Evolutionary conservation across 1,140 invertebrate species (phyloP), one percentile per base, ranked within the genome.

Genomic region (Andricus grossulariae): DNA sequence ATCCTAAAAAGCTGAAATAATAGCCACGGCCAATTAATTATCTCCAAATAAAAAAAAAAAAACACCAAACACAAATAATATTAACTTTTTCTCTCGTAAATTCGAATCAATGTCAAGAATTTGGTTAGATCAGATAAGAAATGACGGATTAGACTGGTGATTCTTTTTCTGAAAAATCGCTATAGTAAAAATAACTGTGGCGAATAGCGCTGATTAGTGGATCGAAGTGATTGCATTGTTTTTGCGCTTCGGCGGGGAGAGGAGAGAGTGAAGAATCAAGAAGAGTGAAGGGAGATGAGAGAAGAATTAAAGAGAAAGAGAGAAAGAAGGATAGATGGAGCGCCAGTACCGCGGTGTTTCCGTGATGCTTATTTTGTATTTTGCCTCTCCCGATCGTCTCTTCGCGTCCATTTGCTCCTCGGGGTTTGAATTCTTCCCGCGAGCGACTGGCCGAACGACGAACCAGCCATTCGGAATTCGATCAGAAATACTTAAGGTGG

Each of bases 401-500:
- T 25, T 39, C 51, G 21, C 15, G 72, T 73, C 16, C 45, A 60
- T 74, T 74, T 74, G 73, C 73, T 66, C 60, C 7, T 82, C 83
- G 84, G 78, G 82, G 85, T 77, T 88, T 86, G 86, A 88, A 88
- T 87, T 88, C 85, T 87, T 87, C 84, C 86, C 80, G 77, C 82
- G 82, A 80, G 83, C 83, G 81, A 84, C 82, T 78, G 83, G 80
- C 77, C 82, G 78, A 81, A 85, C 81, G 83, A 80, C 85, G 82
- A 86, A 86, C 82, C 85, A 82, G 77, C 82, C 85, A 85, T 85
- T 86, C 86, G 89, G 89, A 90, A 90, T 90, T 87, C 86, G 88
- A 90, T 90, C 87, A 90, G 88, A 90, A 90, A 90, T 90, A 90
- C 86, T 90, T 89, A 85, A 87, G 87, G 86, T 89, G 87, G 88